phyloP scores from a whole-genome alignment of 2,113 vertebrate species.

The Lampris megalopsis region DNA sequence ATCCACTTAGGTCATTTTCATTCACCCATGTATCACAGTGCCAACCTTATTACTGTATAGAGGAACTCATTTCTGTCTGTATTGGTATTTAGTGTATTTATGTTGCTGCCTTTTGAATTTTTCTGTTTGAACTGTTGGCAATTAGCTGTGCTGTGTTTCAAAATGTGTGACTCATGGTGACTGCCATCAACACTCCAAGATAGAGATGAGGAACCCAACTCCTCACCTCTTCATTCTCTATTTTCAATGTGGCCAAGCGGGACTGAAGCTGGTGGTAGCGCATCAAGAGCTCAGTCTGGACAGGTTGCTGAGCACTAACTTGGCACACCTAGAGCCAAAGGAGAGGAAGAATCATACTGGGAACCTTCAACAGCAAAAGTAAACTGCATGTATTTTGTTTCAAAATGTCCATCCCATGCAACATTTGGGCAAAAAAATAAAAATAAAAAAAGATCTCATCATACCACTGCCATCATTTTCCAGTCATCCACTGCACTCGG shows the following conservation, averaged over 20 bases:
- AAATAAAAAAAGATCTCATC: too few relatives aligned
- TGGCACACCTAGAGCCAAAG: conserved; percentile 90
- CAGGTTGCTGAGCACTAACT: conserved; percentile 96
- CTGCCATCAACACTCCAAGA: not conserved
- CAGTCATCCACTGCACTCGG: not conserved
- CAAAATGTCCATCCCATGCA: too few relatives aligned
- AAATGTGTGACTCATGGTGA: not conserved
- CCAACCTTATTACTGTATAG: too few relatives aligned
- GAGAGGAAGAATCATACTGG: conserved; percentile 7
- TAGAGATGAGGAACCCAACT: not conserved
- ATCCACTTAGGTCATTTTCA: too few relatives aligned
- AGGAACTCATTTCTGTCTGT: too few relatives aligned
- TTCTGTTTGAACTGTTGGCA: too few relatives aligned
- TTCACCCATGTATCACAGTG: too few relatives aligned
- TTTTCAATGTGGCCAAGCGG: conserved; percentile 94
- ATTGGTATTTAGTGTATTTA: too few relatives aligned
- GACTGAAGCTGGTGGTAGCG: conserved; percentile 98
- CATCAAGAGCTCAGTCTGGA: conserved; percentile 96
- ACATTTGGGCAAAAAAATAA: too few relatives aligned
- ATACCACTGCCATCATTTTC: not conserved
- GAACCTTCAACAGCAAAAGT: conserved; percentile 6
- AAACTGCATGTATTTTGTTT: too few relatives aligned
- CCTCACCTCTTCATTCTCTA: conserved; percentile 97
- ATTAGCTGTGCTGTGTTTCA: too few relatives aligned
- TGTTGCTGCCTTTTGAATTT: too few relatives aligned